These are phyloP conservation scores for Pheosia gnoma DNA, from an alignment of 2,888 invertebrate genomes.

Conservation along the genomic window DNA sequence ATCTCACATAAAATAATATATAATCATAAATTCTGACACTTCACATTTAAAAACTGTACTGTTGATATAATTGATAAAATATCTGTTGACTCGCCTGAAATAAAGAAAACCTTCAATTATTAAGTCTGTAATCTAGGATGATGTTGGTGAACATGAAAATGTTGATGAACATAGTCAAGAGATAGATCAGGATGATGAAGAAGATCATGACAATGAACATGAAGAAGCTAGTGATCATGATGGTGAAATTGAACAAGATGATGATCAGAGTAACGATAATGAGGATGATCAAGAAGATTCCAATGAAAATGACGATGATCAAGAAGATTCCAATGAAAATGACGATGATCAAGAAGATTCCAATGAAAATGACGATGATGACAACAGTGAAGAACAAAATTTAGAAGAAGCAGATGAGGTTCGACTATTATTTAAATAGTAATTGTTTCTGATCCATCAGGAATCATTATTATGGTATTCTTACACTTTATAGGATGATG, in stretches of 20 bases:
- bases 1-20: too few species aligned
- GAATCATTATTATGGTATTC: conserved; percentile 10
- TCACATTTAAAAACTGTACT: too few species aligned
- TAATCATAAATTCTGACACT: too few species aligned
- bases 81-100: too few species aligned
- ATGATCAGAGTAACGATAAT: conserved; percentile 23
- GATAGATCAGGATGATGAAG: conserved; percentile 52
- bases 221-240: conserved; percentile 37
- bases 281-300: conserved; percentile 46
- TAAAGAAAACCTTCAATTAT: conserved; percentile 3
- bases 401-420: conserved; percentile 48
- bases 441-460: conserved; percentile 7
- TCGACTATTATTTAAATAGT: conserved; percentile 21
- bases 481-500: conserved; percentile 39
- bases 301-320: conserved; percentile 50
- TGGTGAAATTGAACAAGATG: conserved; percentile 49
- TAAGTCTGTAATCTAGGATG: conserved; percentile 48
- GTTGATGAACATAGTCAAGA: conserved; percentile 41
- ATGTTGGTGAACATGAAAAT: conserved; percentile 42
- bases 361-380: conserved; percentile 44
- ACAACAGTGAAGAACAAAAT: conserved; percentile 45
- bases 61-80: too few species aligned
- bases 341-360: too few species aligned
- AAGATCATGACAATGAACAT: conserved; percentile 34
- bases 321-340: conserved; percentile 43